Base-by-base conservation (phyloP, 2,888 invertebrate species). In the Drosophila subsilvestris region DNA sequence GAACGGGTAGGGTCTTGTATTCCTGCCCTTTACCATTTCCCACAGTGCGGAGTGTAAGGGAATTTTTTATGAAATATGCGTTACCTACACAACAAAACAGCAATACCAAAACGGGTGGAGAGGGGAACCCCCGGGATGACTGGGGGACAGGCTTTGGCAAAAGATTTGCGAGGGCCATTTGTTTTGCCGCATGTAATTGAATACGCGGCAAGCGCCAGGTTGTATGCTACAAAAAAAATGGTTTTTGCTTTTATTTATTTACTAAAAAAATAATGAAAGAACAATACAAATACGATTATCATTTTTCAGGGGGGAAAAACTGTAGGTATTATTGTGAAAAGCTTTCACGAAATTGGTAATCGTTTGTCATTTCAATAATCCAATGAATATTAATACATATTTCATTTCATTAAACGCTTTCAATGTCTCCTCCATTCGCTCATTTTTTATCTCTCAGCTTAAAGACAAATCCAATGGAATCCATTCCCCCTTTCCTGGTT, bases 111-210 rank as follows among this genome's bases (percentile, higher is more conserved):
- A 12, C n/a, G 53, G 51, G 25, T 32, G n/a, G 9, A 42, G 17
- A n/a, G n/a, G n/a, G 25, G 43, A 37, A n/a, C n/a, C n/a, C n/a
- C 44, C 45, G 18, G 7, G 20, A 18, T 1, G 32, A 27, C 18
- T 4, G 48, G 47, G 62, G 27, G 32, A 63, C 55, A 44, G 50
- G 44, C 49, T 55, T 54, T 53, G 29, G 42, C 49, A 50, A 25
- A 76, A 79, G 87, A 82, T 82, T 82, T 85, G 85, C 85, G 74
- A 57, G 67, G 62, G 25, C 48, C 79, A 87, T 85, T 87, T 82
- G 70, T 87, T 85, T 61, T 66, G 66, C 54, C 12, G 58, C 50
- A 20, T 73, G 66, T 85, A 85, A 82, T 82, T 87, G 88, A 87
- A 85, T 75, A 66, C 69, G 63, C 59, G 25, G 32, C 17, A 9